These are phyloP conservation scores for Gymnoscelis rufifasciata DNA, from an alignment of 2,888 invertebrate genomes.

Conservation along the genomic window DNA sequence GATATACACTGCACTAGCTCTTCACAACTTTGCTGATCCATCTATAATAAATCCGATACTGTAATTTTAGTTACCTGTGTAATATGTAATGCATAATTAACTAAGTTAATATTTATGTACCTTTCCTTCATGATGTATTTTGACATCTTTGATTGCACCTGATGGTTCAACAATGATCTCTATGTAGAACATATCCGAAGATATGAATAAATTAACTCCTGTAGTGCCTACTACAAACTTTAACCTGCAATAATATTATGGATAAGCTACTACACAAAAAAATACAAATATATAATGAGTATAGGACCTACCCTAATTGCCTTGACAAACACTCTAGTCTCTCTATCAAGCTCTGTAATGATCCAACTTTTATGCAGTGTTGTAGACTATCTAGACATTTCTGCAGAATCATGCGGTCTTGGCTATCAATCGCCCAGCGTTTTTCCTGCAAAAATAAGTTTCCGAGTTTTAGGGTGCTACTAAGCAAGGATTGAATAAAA, in stretches of 20 bases:
- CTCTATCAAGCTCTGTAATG: conserved; percentile 94
- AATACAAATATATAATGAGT: no score
- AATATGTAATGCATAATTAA: no score
- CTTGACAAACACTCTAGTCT: conserved; percentile 93
- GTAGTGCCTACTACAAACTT: conserved; percentile 92
- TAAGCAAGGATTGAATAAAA: not conserved
- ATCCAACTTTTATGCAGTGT: conserved; percentile 95
- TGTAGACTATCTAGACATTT: conserved; percentile 95
- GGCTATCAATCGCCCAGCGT: conserved; percentile 90
- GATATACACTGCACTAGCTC: conserved; percentile 91
- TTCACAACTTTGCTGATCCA: conserved; percentile 90
- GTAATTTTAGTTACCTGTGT: no score
- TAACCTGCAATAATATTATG: conserved; percentile 75
- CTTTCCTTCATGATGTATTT: conserved; percentile 94
- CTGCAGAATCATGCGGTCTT: conserved; percentile 91
- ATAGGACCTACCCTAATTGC: conserved; percentile 88
- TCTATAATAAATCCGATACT: conserved; percentile 55
- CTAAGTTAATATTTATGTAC: conserved; percentile 46
- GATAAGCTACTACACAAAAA: no score
- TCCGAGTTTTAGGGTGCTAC: not conserved
- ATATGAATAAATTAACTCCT: conserved; percentile 91
- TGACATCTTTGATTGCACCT: conserved; percentile 92
- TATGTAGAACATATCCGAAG: conserved; percentile 97
- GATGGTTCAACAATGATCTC: conserved; percentile 92
- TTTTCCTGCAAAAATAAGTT: conserved; percentile 94